Percentiles rank a stretch among this genome's conserved stretches.
phyloP scores from a whole-genome alignment of 2,888 invertebrate species.

The Drosophila nr. fundita region DNA sequence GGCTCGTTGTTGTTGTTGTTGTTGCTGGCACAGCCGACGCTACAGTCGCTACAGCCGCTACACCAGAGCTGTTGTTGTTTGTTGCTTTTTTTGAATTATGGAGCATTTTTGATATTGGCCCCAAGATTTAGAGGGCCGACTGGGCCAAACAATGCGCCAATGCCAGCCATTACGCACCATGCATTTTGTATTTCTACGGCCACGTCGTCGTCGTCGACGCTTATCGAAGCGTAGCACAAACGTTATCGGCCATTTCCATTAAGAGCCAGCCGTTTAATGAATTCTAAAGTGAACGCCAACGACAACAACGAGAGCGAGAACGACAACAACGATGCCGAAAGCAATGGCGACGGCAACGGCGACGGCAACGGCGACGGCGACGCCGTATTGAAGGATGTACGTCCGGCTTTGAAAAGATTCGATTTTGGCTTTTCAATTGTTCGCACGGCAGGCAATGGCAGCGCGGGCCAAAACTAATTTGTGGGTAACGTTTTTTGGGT shows the following conservation, averaged over 20 bases:
- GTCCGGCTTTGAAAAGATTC: constrained; percentile 76
- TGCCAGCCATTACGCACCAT: constrained; percentile 61
- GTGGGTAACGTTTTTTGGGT: constrained; percentile 75
- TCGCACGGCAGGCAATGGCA: constrained; percentile 68
- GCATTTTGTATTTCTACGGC: constrained; percentile 57
- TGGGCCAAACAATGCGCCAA: constrained; percentile 62
- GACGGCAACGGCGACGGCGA: constrained; percentile 11
- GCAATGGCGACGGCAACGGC: neutral
- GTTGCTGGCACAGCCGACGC: neutral
- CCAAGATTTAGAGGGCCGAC: constrained; percentile 48
- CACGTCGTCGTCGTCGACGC: constrained; percentile 40
- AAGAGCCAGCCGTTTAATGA: constrained; percentile 80
- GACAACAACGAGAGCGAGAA: neutral
- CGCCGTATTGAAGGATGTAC: constrained; percentile 72
- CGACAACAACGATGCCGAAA: neutral
- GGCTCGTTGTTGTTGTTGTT: neutral
- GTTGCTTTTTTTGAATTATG: constrained; percentile 71
- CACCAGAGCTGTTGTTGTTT: constrained; percentile 59
- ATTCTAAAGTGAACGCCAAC: constrained; percentile 68
- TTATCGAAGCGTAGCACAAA: constrained; percentile 78
- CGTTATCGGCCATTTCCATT: constrained; percentile 81
- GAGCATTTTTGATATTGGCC: constrained; percentile 72
- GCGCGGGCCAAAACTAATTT: constrained; percentile 70
- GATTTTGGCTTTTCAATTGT: constrained; percentile 78
- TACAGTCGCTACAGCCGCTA: constrained; percentile 22